Evolutionary conservation across 1,140 invertebrate species (phyloP).

Genomic region (Scaptodrosophila lebanonensis): DNA sequence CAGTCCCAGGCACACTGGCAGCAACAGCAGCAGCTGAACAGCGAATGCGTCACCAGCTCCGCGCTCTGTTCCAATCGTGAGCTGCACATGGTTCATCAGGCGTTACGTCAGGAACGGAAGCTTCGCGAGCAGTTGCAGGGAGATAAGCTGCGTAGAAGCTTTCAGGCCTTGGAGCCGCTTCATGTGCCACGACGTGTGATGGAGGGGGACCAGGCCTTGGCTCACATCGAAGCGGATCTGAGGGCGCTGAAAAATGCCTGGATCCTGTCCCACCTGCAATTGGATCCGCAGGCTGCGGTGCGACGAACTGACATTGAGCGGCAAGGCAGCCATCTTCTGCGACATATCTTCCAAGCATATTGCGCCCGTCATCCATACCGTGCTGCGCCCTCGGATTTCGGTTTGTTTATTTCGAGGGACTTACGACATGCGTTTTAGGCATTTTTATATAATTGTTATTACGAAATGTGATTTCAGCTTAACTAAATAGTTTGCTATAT

Average conservation of each 20-base stretch:
- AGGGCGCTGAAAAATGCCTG: conserved; percentile 47
- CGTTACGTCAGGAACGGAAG: conserved; percentile 48
- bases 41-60: conserved; percentile 43
- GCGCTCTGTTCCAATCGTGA: conserved; percentile 49
- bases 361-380: conserved; percentile 61
- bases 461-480: too few species aligned
- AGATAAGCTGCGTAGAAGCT: conserved; percentile 26
- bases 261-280: conserved; percentile 47
- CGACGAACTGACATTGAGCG: conserved; percentile 41
- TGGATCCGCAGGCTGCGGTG: conserved; percentile 16
- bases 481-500: too few species aligned
- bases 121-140: conserved; percentile 44
- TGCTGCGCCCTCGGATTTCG: conserved; percentile 54
- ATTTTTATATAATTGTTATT: too few species aligned
- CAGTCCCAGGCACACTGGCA: conserved; percentile 44
- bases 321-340: conserved; percentile 47
- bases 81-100: conserved; percentile 52
- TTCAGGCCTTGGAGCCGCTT: conserved; percentile 50
- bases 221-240: conserved; percentile 36
- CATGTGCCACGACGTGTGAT: conserved; percentile 55
- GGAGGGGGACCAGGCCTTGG: conserved; percentile 5
- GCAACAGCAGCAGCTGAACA: conserved; percentile 43
- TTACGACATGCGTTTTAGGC: conserved; percentile 45
- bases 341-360: conserved; percentile 70
- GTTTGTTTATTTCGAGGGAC: conserved; percentile 59